Percentiles rank a stretch among this genome's conserved stretches.
Evolutionary conservation across 2,888 invertebrate genomes (phyloP).

Genomic region (Apodemia zela): DNA sequence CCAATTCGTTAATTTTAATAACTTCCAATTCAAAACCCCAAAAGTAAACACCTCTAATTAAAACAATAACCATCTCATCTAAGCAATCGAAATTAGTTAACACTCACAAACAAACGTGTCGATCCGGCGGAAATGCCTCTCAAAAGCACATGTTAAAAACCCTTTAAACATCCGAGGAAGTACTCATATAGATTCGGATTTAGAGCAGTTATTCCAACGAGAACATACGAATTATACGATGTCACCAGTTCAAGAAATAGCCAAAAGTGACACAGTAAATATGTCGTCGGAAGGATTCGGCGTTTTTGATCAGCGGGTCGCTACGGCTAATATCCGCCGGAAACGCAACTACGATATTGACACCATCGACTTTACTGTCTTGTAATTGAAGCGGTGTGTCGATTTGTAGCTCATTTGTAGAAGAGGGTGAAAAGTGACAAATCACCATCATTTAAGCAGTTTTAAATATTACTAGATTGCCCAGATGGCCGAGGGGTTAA

Average conservation of each 20-base stretch:
- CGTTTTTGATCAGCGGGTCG: slow-evolving; percentile 40
- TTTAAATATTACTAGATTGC: too few species aligned
- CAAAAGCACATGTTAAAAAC: slow-evolving; percentile 37
- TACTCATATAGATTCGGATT: slow-evolving; percentile 9
- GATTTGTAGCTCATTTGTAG: slow-evolving; percentile 55
- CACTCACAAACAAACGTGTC: slow-evolving; percentile 53
- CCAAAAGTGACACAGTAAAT: slow-evolving; percentile 53
- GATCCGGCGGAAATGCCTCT: slow-evolving; percentile 61
- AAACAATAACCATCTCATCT: slow-evolving; percentile 54
- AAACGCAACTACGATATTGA: slow-evolving; percentile 53
- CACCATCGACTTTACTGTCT: slow-evolving; percentile 60
- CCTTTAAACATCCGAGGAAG: slow-evolving; percentile 27
- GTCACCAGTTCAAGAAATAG: slow-evolving; percentile 31
- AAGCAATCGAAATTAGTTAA: slow-evolving; percentile 61
- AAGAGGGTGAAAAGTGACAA: slow-evolving; percentile 27
- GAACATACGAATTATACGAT: slow-evolving; percentile 21
- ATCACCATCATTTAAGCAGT: too few species aligned
- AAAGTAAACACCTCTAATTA: slow-evolving; percentile 40
- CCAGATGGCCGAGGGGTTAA: too few species aligned
- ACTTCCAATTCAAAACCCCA: slow-evolving; percentile 23
- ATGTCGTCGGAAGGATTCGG: slow-evolving; percentile 69
- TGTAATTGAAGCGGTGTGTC: slow-evolving; percentile 69
- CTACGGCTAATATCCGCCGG: slow-evolving; percentile 72
- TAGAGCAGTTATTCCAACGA: slow-evolving; percentile 9
- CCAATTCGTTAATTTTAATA: slow-evolving; percentile 1